Conservation (phyloP, 1,140 invertebrate species). For the Nephila pilipes region DNA sequence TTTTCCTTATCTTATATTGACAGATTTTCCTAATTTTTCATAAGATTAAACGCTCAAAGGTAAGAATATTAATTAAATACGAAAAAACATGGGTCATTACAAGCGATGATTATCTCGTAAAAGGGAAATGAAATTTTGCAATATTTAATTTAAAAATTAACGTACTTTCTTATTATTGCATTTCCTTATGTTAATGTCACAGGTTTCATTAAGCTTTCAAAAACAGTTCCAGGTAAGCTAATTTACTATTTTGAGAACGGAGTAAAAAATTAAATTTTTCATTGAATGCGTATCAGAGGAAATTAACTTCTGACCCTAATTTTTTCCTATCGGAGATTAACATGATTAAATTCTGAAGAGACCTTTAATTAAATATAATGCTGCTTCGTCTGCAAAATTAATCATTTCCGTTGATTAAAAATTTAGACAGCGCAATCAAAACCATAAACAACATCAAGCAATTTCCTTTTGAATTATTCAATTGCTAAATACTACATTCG, state of each 20-base stretch:
- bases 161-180: background rate
- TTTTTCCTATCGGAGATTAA: constrained; percentile 28
- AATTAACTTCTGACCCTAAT: constrained; percentile 17
- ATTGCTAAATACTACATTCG: background rate
- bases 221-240: constrained; percentile 10
- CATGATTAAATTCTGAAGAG: constrained; percentile 25
- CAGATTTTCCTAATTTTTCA: background rate
- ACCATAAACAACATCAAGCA: background rate
- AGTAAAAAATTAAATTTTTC: constrained; percentile 9
- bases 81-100: background rate
- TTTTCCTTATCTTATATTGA: background rate
- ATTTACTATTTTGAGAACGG: background rate
- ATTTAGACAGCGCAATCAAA: background rate
- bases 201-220: constrained; percentile 26
- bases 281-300: background rate
- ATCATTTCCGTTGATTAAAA: constrained; percentile 45
- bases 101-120: background rate
- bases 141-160: constrained; percentile 26
- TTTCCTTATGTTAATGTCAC: background rate
- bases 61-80: constrained; percentile 21
- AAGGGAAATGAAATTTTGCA: constrained; percentile 1
- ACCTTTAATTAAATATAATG: constrained; percentile 25
- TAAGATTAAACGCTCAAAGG: background rate
- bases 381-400: constrained; percentile 22
- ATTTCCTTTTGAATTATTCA: background rate